A percentile compares a stretch with the other conserved stretches of the same genome.
Evolutionary conservation across 2,113 vertebrate genomes (phyloP).

Genomic region (Calidris pugnax): DNA sequence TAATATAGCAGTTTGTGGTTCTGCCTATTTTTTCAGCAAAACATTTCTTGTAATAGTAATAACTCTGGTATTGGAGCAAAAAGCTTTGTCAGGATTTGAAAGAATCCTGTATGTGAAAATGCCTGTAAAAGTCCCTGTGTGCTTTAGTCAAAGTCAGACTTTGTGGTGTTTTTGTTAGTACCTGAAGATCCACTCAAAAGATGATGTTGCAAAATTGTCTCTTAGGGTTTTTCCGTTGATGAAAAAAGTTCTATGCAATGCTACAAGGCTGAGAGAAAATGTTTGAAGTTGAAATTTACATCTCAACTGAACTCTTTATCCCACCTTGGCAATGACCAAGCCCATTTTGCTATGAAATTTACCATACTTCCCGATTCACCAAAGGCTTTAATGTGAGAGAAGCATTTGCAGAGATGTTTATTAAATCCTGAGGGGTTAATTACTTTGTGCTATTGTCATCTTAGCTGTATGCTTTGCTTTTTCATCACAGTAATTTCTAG

Average conservation of each 20-base stretch:
- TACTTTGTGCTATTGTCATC: conserved; percentile 6
- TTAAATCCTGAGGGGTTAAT: not conserved
- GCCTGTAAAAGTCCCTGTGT: too few species aligned
- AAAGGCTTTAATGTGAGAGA: not conserved
- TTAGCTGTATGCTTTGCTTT: not conserved
- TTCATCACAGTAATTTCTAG: not conserved
- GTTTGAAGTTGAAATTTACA: not conserved
- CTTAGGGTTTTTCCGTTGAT: not conserved
- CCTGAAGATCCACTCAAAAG: not conserved
- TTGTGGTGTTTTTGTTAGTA: not conserved
- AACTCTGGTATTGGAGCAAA: not conserved
- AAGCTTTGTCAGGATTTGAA: not conserved
- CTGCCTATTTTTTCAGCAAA: not conserved
- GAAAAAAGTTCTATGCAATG: not conserved
- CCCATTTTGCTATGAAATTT: not conserved
- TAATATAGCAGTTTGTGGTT: not conserved
- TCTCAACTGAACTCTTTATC: not conserved
- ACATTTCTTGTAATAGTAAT: not conserved
- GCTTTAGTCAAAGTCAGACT: not conserved
- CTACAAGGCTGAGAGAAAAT: not conserved
- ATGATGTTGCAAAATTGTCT: not conserved
- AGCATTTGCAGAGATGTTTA: not conserved
- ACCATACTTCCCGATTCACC: not conserved
- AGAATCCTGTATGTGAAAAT: not conserved
- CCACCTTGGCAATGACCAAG: not conserved